These are phyloP conservation scores for Chlorodrepanis virens DNA, from an alignment of 2,113 vertebrate genomes.

Conservation along the genomic window DNA sequence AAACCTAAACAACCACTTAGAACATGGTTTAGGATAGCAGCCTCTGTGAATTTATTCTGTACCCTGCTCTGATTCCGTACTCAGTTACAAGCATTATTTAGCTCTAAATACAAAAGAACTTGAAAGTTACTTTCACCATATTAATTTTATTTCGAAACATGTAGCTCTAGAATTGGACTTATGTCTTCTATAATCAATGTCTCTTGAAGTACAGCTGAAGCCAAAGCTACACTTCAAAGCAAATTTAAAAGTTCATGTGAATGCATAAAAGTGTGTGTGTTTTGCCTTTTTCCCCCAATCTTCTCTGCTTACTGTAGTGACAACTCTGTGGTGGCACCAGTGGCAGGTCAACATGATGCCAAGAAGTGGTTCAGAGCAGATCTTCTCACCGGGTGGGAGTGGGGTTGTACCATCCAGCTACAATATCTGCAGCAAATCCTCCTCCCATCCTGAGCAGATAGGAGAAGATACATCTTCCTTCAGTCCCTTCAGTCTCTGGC, in stretches of 20 bases:
- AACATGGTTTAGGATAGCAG: background rate
- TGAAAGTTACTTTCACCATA: background rate
- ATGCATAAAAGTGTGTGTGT: background rate
- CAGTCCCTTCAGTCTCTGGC: background rate
- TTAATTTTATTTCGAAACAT: background rate
- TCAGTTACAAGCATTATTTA: background rate
- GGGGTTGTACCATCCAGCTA: rapidly evolving
- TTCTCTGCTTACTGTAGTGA: background rate
- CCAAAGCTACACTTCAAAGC: background rate
- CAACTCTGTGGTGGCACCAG: too few species aligned
- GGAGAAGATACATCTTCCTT: background rate
- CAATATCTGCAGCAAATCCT: background rate
- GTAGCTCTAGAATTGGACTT: background rate
- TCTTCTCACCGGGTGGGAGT: background rate
- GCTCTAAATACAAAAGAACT: background rate
- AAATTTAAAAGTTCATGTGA: background rate
- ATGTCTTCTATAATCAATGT: background rate
- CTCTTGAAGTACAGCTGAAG: background rate
- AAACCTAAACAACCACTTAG: background rate
- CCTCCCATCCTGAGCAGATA: background rate
- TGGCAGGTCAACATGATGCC: background rate
- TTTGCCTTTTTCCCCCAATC: background rate
- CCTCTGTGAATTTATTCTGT: background rate
- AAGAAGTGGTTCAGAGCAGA: background rate
- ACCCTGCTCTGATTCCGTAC: background rate